Evolutionary conservation across 2,888 invertebrate species (phyloP).

Genomic region (Arrhopalites spinosus): DNA sequence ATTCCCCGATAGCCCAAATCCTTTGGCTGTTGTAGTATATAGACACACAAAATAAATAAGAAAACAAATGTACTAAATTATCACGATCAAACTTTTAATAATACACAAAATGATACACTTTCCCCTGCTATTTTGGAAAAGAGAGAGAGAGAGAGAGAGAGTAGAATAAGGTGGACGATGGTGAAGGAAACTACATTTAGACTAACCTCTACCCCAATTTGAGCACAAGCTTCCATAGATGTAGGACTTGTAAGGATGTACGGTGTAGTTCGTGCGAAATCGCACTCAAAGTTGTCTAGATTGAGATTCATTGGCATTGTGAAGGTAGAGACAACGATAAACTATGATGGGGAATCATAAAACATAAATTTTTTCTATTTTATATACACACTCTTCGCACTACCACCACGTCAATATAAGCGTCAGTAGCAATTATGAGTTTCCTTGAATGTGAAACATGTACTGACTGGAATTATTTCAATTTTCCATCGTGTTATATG

Average conservation of each 20-base stretch:
- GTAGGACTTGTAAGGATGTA: slow-evolving; percentile 65
- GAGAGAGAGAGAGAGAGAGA: background rate
- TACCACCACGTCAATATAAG: background rate
- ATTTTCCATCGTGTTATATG: no score
- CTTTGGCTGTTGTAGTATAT: no score
- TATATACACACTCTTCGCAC: background rate
- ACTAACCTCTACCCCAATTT: slow-evolving; percentile 62
- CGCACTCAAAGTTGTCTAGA: slow-evolving; percentile 63
- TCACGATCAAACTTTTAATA: background rate
- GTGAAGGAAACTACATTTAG: background rate
- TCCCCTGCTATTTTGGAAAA: background rate
- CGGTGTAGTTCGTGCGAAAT: slow-evolving; percentile 60
- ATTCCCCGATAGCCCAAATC: slow-evolving; percentile 59
- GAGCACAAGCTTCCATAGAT: slow-evolving; percentile 63
- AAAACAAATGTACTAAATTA: background rate
- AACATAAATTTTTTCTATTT: background rate
- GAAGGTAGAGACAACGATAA: no score
- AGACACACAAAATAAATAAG: slow-evolving; percentile 18
- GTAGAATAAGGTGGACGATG: background rate
- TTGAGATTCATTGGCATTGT: slow-evolving; percentile 58
- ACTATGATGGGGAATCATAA: background rate
- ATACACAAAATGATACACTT: background rate
- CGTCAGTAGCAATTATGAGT: background rate
- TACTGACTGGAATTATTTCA: background rate
- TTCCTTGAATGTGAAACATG: background rate